Conservation (phyloP, 2,113 vertebrate genomes). For the Pterocles burchelli region DNA sequence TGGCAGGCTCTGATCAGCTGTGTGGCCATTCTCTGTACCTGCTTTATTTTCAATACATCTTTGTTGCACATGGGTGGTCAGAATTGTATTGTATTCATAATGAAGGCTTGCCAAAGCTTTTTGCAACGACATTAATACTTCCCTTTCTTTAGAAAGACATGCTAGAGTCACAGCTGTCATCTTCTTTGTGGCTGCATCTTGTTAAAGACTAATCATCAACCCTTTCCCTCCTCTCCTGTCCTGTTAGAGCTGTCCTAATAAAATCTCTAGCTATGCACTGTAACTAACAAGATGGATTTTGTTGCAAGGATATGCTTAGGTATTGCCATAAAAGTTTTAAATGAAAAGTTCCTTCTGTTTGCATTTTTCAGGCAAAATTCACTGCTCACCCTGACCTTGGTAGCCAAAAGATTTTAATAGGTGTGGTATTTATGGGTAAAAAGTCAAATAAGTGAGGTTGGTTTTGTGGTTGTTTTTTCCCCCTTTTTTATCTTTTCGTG, state of each 20-base stretch:
- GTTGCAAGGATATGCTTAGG: not conserved
- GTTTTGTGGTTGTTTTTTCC: not conserved
- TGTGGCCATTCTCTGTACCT: not conserved
- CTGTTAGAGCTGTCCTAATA: not conserved
- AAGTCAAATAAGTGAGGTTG: not conserved
- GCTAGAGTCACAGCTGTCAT: not conserved
- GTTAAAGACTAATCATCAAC: not conserved
- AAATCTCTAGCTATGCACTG: not conserved
- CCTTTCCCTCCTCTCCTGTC: not conserved
- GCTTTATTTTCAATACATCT: not conserved
- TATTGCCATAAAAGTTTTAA: not conserved
- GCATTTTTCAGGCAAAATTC: not conserved
- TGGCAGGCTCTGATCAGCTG: not conserved
- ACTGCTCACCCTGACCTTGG: not conserved
- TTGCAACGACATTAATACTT: not conserved
- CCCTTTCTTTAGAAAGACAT: not conserved
- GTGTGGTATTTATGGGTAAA: not conserved
- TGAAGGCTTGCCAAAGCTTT: not conserved
- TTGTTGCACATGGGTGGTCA: not conserved
- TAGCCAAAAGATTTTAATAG: not conserved
- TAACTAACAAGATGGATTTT: not conserved
- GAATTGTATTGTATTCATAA: not conserved
- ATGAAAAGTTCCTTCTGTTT: not conserved
- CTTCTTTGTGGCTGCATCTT: slow-evolving; percentile 7
- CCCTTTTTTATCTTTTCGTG: not conserved